Conservation (phyloP, 2,888 invertebrate species). For the Cheilosia urbana region DNA sequence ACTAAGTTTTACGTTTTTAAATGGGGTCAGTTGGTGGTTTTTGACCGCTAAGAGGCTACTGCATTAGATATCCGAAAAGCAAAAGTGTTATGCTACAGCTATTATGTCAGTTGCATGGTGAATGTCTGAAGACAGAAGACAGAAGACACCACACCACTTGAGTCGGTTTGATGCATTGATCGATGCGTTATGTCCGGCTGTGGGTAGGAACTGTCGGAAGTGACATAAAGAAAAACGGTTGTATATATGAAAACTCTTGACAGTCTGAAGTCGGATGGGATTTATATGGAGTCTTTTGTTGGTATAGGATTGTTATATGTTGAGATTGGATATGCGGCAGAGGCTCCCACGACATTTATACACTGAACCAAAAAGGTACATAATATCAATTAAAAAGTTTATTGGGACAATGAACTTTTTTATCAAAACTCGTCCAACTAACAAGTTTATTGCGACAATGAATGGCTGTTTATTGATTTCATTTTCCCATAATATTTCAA, state of each 20-base stretch:
- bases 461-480: too few species aligned
- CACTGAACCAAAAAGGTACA: too few species aligned
- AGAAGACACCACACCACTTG: neutral
- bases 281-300: neutral
- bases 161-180: constrained; percentile 14
- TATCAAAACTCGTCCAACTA: too few species aligned
- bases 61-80: constrained; percentile 5
- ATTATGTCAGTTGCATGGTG: constrained; percentile 7
- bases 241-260: neutral
- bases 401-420: too few species aligned
- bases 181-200: neutral
- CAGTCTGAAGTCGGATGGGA: neutral
- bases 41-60: constrained; percentile 15
- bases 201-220: constrained; percentile 3
- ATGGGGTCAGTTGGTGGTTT: constrained; percentile 45
- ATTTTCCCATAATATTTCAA: too few species aligned
- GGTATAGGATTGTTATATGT: too few species aligned
- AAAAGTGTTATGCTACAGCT: constrained; percentile 4
- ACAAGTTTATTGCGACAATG: too few species aligned
- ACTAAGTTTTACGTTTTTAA: constrained; percentile 19
- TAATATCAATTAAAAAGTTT: too few species aligned
- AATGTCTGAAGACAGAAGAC: neutral
- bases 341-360: too few species aligned
- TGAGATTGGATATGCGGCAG: too few species aligned
- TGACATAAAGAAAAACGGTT: neutral